phyloP scores from a whole-genome alignment of 2,113 vertebrate species.

The Rhinoderma darwinii region DNA sequence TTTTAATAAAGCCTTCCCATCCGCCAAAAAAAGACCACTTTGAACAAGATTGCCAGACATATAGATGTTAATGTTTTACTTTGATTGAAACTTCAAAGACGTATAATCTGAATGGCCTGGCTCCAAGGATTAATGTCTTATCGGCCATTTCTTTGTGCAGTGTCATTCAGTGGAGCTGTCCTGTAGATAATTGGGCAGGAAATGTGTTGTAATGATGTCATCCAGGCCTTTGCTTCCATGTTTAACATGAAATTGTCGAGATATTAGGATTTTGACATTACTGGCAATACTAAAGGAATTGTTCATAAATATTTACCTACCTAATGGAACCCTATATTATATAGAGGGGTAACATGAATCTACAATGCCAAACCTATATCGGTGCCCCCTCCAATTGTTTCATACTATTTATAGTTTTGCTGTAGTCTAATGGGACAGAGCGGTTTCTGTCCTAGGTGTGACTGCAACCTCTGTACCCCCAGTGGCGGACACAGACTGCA shows the following conservation, averaged over 20 bases:
- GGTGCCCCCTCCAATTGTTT: no score
- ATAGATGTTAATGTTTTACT: slow-evolving; percentile 60
- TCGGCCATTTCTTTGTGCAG: slow-evolving; percentile 51
- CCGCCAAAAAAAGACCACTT: slow-evolving; percentile 61
- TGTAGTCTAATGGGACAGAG: no score
- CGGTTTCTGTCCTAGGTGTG: no score
- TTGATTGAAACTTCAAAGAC: slow-evolving; percentile 67
- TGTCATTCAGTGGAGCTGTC: slow-evolving; percentile 61
- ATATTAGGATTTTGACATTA: no score
- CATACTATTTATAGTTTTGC: no score
- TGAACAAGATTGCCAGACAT: slow-evolving; percentile 63
- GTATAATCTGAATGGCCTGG: slow-evolving; percentile 36
- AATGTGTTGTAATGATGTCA: slow-evolving; percentile 62
- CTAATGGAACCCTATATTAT: no score
- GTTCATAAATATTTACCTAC: no score
- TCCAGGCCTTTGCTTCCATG: slow-evolving; percentile 14
- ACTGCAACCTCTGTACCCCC: no score
- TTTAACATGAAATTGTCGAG: background rate
- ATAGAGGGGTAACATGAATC: no score
- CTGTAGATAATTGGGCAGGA: slow-evolving; percentile 60
- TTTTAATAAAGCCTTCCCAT: slow-evolving; percentile 35
- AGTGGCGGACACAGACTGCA: no score
- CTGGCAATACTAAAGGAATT: no score
- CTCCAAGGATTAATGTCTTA: slow-evolving; percentile 59
- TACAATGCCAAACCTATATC: no score